Conservation (phyloP, 2,113 vertebrate genomes). For the Lampris megalopsis region DNA sequence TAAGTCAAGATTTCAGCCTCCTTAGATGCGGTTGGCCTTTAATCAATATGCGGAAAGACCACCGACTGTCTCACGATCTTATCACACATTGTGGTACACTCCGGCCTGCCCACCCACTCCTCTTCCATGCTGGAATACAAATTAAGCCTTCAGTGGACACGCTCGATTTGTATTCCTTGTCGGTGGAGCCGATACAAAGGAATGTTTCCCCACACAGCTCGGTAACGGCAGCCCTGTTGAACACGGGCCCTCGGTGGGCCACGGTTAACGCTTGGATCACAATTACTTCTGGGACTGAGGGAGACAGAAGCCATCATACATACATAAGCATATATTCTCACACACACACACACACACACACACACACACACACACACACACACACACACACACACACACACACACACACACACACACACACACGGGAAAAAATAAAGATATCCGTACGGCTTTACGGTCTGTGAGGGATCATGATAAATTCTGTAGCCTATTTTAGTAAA, state of each 20-base stretch:
- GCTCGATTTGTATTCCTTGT: background rate
- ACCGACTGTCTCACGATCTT: background rate
- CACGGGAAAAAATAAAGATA: background rate
- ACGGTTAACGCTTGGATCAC: constrained; percentile 35
- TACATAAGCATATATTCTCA: background rate
- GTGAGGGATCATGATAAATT: constrained; percentile 10
- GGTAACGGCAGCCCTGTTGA: constrained; percentile 28
- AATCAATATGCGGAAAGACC: background rate
- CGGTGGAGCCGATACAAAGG: background rate
- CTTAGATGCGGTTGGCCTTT: background rate
- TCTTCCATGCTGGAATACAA: background rate
- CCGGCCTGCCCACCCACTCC: background rate
- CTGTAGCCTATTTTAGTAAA: constrained; percentile 22
- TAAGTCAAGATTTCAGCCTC: background rate
- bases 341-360: constrained; percentile 11
- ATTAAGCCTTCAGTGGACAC: too few species aligned
- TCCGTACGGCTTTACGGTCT: too few species aligned
- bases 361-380: constrained; percentile 19
- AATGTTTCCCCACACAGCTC: constrained; percentile 6
- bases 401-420: too few species aligned
- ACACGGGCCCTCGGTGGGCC: constrained; percentile 11
- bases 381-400: too few species aligned
- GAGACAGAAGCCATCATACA: constrained; percentile 8
- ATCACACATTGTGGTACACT: background rate
- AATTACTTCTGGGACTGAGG: background rate